phyloP scores from a whole-genome alignment of 2,888 invertebrate species.

The Herminia tarsipennalis region DNA sequence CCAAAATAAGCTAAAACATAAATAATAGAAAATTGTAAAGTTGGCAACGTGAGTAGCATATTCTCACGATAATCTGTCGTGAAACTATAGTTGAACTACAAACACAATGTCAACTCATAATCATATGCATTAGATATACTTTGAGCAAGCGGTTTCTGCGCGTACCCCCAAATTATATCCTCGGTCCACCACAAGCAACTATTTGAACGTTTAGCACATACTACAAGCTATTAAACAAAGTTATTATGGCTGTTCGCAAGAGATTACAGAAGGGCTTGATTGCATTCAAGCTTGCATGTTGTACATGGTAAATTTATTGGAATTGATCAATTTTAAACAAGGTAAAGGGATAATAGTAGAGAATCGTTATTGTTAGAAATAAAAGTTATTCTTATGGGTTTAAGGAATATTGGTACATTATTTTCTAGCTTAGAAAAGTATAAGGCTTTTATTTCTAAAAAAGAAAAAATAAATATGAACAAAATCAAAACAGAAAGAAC shows the following conservation, averaged over 20 bases:
- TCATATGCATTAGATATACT: slow-evolving; percentile 43
- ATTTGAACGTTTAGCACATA: slow-evolving; percentile 31
- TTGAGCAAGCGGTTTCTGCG: slow-evolving; percentile 44
- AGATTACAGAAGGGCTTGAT: slow-evolving; percentile 24
- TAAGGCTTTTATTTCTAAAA: too few relatives aligned
- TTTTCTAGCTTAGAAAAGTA: too few relatives aligned
- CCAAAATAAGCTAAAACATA: too few relatives aligned
- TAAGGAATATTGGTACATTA: too few relatives aligned
- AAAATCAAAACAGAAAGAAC: too few relatives aligned
- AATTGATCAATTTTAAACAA: too few relatives aligned
- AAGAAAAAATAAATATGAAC: too few relatives aligned
- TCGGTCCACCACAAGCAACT: slow-evolving; percentile 5
- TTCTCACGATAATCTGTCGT: neutral
- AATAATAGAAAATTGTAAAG: too few relatives aligned
- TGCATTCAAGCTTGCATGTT: slow-evolving; percentile 1
- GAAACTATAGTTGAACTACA: slow-evolving; percentile 13
- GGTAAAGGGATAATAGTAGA: neutral
- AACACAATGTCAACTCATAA: slow-evolving; percentile 28
- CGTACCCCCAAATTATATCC: slow-evolving; percentile 25
- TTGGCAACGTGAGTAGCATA: neutral
- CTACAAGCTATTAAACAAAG: slow-evolving; percentile 33
- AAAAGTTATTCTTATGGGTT: too few relatives aligned
- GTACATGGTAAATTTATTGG: neutral
- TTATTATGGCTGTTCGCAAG: slow-evolving; percentile 31
- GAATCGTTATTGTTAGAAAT: too few relatives aligned